Evolutionary conservation across 2,797 vertebrate genomes (phyloP).

Genomic region (Alosa sapidissima): DNA sequence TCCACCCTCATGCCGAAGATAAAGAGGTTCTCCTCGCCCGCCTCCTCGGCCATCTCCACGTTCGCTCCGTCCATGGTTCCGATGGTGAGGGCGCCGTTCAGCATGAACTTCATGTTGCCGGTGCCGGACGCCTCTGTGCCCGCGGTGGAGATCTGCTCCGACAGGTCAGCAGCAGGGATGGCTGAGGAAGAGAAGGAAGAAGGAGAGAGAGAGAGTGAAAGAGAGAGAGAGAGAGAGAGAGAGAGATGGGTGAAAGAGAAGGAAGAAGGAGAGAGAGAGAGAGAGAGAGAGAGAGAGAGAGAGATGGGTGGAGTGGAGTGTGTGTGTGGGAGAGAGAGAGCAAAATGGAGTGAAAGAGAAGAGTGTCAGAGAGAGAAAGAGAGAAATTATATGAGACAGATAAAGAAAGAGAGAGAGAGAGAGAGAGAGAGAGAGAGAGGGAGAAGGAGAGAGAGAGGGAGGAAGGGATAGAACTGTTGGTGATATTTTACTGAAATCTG

Average conservation of each 20-base stretch:
- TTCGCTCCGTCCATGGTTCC: constrained; percentile 93
- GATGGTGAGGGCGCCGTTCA: constrained; percentile 89
- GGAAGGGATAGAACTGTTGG: neutral
- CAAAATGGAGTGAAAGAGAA: too few species aligned
- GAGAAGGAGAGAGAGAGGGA: neutral
- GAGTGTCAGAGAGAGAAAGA: too few species aligned
- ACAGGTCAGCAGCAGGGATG: constrained; percentile 85
- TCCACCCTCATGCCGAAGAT: constrained; percentile 91
- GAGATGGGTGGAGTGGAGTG: neutral
- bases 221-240: too few species aligned
- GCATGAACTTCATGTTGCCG: constrained; percentile 95
- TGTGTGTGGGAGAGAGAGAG: neutral
- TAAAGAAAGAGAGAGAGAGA: neutral
- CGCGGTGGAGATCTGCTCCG: constrained; percentile 90
- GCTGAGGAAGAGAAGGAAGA: constrained; percentile 62
- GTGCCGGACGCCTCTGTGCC: constrained; percentile 91
- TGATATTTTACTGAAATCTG: too few species aligned
- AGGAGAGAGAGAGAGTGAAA: too few species aligned
- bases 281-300: neutral
- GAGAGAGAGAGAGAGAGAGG: too few species aligned
- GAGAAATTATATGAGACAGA: neutral
- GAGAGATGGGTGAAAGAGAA: too few species aligned
- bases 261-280: neutral
- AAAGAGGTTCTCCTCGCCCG: constrained; percentile 86
- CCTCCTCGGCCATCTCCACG: constrained; percentile 92